phyloP scores from a whole-genome alignment of 1,140 invertebrate genomes.

The Bombus pyrosoma region DNA sequence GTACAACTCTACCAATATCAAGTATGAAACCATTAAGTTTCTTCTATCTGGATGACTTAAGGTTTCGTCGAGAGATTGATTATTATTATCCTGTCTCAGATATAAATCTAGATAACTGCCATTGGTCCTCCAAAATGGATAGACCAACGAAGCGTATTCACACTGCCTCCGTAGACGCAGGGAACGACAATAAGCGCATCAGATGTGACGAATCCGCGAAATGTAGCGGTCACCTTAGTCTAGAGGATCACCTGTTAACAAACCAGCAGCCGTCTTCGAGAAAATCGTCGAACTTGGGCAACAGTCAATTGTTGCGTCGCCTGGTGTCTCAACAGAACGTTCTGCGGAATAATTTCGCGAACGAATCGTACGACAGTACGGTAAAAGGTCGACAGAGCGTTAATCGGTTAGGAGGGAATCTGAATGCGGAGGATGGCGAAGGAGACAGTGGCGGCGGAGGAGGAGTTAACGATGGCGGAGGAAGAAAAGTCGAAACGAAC shows the following conservation, averaged over 20 bases:
- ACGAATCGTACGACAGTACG: background rate
- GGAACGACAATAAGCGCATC: constrained; percentile 30
- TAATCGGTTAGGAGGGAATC: constrained; percentile 27
- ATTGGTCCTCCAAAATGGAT: constrained; percentile 49
- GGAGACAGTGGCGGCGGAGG: constrained; percentile 52
- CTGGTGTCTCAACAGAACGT: constrained; percentile 79
- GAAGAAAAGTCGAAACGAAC: constrained; percentile 75
- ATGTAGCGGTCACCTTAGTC: constrained; percentile 7
- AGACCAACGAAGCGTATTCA: constrained; percentile 73
- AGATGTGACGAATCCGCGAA: constrained; percentile 60
- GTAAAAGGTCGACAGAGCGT: background rate
- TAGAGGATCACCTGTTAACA: constrained; percentile 30
- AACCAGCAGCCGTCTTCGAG: constrained; percentile 29
- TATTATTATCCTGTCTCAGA: constrained; percentile 13
- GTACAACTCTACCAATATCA: background rate
- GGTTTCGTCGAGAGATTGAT: background rate
- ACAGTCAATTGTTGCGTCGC: constrained; percentile 81
- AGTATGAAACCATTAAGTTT: constrained; percentile 16
- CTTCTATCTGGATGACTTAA: background rate
- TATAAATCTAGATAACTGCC: constrained; percentile 34
- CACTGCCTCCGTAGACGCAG: constrained; percentile 36
- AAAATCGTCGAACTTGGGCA: constrained; percentile 25
- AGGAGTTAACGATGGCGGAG: constrained; percentile 59
- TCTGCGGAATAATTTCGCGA: background rate
- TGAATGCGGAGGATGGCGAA: constrained; percentile 42